Evolutionary conservation across 2,113 vertebrate species (phyloP).

Genomic region (Hucho hucho): DNA sequence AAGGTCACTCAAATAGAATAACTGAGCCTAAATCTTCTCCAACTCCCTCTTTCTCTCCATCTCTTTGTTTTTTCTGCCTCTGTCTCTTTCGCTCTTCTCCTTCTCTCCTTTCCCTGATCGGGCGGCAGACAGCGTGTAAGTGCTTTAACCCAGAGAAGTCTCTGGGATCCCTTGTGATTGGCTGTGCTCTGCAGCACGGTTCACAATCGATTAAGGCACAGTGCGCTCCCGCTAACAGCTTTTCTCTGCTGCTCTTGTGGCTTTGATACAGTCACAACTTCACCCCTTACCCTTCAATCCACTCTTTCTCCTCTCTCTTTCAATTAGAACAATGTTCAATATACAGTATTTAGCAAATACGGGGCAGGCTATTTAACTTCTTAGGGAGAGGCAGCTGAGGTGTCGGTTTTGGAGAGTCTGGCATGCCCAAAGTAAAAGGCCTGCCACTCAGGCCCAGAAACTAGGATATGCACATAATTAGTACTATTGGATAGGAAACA

Average conservation of each 20-base stretch:
- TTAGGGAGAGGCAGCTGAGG: no score
- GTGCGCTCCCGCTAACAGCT: conserved; percentile 74
- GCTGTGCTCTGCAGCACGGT: conserved; percentile 67
- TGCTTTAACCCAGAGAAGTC: conserved; percentile 69
- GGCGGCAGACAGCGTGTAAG: conserved; percentile 73
- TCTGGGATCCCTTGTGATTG: conserved; percentile 69
- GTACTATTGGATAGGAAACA: no score
- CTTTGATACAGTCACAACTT: conserved; percentile 69
- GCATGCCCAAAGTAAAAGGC: no score
- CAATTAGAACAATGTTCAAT: background rate
- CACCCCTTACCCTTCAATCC: conserved; percentile 52
- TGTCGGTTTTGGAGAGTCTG: no score
- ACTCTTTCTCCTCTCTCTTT: conserved; percentile 30
- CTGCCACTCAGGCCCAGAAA: no score
- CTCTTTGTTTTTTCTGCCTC: conserved; percentile 39
- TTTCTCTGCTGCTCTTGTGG: conserved; percentile 69
- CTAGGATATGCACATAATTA: no score
- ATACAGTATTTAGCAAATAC: background rate
- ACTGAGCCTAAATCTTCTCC: conserved; percentile 36
- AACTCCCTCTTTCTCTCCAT: conserved; percentile 24
- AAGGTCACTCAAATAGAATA: conserved; percentile 70
- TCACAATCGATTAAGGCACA: conserved; percentile 79
- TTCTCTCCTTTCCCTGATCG: conserved; percentile 61
- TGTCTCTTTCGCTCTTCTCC: conserved; percentile 58
- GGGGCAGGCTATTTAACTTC: no score